A percentile compares a stretch with the other conserved stretches of the same genome.
These are phyloP conservation scores for Deilephila elpenor DNA, from an alignment of 2,888 invertebrate species.

Conservation along the genomic window DNA sequence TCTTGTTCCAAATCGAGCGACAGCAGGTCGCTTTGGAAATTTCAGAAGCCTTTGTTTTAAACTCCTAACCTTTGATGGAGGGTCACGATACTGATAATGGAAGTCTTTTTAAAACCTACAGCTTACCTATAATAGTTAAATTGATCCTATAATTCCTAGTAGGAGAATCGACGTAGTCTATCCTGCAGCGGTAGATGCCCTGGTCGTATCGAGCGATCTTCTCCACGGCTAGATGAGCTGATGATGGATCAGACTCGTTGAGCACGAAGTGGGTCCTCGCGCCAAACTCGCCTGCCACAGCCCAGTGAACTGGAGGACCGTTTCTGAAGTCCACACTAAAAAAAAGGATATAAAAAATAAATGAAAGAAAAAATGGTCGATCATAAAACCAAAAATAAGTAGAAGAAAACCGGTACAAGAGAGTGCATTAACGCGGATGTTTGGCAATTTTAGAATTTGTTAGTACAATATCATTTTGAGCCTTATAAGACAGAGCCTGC, in stretches of 20 bases:
- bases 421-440: too few relatives aligned
- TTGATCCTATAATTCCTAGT: slow-evolving; percentile 94
- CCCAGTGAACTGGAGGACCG: slow-evolving; percentile 90
- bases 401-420: not conserved
- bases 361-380: not conserved
- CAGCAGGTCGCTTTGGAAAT: too few relatives aligned
- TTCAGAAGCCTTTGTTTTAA: too few relatives aligned
- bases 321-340: slow-evolving; percentile 91
- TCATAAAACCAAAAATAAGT: not conserved
- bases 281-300: slow-evolving; percentile 91
- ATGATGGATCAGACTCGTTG: slow-evolving; percentile 88
- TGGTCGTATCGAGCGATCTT: slow-evolving; percentile 90
- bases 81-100: too few relatives aligned
- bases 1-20: too few relatives aligned
- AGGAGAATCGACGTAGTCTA: slow-evolving; percentile 95
- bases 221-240: slow-evolving; percentile 89
- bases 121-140: slow-evolving; percentile 94
- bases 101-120: not conserved
- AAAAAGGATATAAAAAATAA: slow-evolving; percentile 4
- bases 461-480: too few relatives aligned
- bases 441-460: too few relatives aligned
- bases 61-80: too few relatives aligned
- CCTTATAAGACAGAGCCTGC: too few relatives aligned
- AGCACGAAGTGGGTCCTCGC: slow-evolving; percentile 90
- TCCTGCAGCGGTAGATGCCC: slow-evolving; percentile 93